These are phyloP conservation scores for Scaptodrosophila lebanonensis DNA, from an alignment of 1,140 invertebrate genomes.

Conservation along the genomic window DNA sequence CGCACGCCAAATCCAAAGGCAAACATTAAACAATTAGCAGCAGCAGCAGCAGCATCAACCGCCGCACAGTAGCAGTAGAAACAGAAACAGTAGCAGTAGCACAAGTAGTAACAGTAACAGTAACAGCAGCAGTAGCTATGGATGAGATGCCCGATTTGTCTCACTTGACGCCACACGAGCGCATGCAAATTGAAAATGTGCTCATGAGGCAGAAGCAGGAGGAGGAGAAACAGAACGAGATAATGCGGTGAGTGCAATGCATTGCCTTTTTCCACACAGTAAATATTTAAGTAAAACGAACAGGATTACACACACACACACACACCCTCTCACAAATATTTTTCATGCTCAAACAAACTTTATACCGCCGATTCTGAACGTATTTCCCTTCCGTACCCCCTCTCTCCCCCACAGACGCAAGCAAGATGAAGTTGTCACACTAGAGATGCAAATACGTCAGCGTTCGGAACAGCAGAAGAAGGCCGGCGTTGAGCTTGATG, in stretches of 20 bases:
- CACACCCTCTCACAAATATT: no score
- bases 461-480: slow-evolving; percentile 92
- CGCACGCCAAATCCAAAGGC: no score
- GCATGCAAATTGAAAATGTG: slow-evolving; percentile 97
- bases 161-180: slow-evolving; percentile 97
- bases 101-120: slow-evolving; percentile 6
- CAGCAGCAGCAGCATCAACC: no score
- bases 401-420: slow-evolving; percentile 83
- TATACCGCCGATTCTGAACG: no score
- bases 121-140: slow-evolving; percentile 77
- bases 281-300: no score
- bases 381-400: background rate
- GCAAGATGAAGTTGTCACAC: slow-evolving; percentile 91
- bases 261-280: no score
- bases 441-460: slow-evolving; percentile 92
- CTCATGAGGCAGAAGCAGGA: slow-evolving; percentile 97
- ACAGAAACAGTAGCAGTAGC: background rate
- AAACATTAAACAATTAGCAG: background rate
- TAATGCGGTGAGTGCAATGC: slow-evolving; percentile 88
- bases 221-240: slow-evolving; percentile 95
- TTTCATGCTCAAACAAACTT: no score
- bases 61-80: slow-evolving; percentile 3
- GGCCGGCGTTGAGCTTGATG: slow-evolving; percentile 90
- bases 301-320: no score
- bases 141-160: slow-evolving; percentile 96